These are phyloP conservation scores for Cathartes aura DNA, from an alignment of 2,113 vertebrate genomes.

Conservation along the genomic window DNA sequence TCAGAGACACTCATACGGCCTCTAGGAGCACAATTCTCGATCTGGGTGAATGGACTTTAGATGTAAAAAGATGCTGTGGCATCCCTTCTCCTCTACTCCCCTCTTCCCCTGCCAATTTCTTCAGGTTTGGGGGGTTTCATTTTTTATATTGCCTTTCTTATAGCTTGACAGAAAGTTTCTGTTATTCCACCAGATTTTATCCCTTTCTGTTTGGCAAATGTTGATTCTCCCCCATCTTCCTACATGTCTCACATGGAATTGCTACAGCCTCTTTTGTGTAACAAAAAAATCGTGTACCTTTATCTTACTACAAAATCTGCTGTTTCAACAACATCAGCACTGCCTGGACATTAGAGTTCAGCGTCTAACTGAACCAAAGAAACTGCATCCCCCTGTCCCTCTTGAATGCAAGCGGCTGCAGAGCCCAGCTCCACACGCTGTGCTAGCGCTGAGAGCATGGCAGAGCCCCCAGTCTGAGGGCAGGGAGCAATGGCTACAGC, in stretches of 20 bases:
- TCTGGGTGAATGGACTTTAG: background rate
- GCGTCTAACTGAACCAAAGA: background rate
- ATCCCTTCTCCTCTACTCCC: background rate
- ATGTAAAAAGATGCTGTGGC: background rate
- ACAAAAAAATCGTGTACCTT: background rate
- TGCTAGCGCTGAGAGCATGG: accelerated
- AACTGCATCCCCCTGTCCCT: background rate
- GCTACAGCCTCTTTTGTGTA: background rate
- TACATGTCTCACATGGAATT: background rate
- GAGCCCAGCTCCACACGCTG: accelerated
- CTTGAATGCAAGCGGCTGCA: accelerated
- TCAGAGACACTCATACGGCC: background rate
- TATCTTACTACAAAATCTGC: background rate
- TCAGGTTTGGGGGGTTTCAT: background rate
- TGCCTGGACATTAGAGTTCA: background rate
- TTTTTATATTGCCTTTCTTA: background rate
- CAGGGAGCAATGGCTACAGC: accelerated
- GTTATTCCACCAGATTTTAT: slow-evolving; percentile 19
- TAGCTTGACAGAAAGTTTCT: background rate
- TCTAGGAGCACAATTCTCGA: background rate
- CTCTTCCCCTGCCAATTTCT: background rate
- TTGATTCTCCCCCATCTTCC: background rate
- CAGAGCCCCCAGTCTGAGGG: background rate
- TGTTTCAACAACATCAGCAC: background rate
- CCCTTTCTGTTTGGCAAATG: background rate